phyloP scores from a whole-genome alignment of 2,113 vertebrate genomes.

The Xiphophorus maculatus region DNA sequence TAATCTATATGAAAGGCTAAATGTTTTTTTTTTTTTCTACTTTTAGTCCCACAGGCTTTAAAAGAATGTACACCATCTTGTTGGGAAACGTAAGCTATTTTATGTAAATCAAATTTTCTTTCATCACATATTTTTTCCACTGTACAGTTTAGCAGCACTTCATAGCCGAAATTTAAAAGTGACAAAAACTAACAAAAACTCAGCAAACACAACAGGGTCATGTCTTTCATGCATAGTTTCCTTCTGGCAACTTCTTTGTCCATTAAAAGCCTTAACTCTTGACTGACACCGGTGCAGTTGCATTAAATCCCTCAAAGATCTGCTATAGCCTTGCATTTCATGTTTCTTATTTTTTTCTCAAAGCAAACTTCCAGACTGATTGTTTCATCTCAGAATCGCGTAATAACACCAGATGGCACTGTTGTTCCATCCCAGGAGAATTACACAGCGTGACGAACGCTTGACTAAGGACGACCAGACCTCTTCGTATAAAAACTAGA shows the following conservation, averaged over 20 bases:
- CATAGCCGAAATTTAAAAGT: not conserved
- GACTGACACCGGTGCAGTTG: not conserved
- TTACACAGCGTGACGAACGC: not conserved
- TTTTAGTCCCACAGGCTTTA: not conserved
- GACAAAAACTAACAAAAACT: not conserved
- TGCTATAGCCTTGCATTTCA: not conserved
- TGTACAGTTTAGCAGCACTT: not conserved
- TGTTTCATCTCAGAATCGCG: not conserved
- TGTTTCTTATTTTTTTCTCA: not conserved
- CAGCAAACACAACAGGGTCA: not conserved
- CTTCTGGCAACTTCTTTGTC: not conserved
- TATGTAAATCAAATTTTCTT: not conserved
- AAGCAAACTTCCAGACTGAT: not conserved
- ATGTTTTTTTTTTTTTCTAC: not conserved
- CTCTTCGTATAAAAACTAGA: not conserved
- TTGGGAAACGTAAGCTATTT: too few relatives aligned
- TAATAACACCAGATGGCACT: constrained; percentile 46
- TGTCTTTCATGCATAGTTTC: not conserved
- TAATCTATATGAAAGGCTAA: not conserved
- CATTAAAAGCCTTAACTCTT: too few relatives aligned
- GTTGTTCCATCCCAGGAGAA: constrained; percentile 14
- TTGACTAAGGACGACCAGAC: not conserved
- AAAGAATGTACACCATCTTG: too few relatives aligned
- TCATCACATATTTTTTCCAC: not conserved
- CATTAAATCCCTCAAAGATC: not conserved